A percentile compares a stretch with the other conserved stretches of the same genome.
Evolutionary conservation across 2,113 vertebrate genomes (phyloP).

Genomic region (Labeo rohita): DNA sequence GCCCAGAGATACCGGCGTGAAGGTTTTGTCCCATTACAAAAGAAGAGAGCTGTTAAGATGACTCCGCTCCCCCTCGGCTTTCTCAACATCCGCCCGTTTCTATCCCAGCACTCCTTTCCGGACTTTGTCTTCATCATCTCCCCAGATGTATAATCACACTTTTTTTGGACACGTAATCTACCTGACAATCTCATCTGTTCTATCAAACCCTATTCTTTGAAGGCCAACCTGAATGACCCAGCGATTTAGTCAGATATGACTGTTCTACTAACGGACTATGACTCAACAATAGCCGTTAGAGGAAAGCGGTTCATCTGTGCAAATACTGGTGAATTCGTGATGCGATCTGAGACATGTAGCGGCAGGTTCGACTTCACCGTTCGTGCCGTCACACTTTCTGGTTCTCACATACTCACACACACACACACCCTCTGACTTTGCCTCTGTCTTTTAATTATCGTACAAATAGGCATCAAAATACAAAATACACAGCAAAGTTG

Average conservation of each 20-base stretch:
- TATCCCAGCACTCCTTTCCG: constrained; percentile 46
- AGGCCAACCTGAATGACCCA: background rate
- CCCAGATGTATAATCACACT: background rate
- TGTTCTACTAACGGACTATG: constrained; percentile 27
- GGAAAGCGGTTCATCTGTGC: constrained; percentile 42
- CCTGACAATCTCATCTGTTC: background rate
- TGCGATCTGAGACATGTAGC: constrained; percentile 54
- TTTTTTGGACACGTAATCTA: background rate
- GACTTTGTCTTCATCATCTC: constrained; percentile 38
- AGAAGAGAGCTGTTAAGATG: constrained; percentile 76
- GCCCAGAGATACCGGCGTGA: constrained; percentile 71
- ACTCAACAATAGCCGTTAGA: constrained; percentile 42
- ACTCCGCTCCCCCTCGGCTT: constrained; percentile 30
- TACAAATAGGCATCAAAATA: constrained; percentile 55
- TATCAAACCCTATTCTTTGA: background rate
- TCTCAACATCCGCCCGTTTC: constrained; percentile 46
- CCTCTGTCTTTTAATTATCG: constrained; percentile 51
- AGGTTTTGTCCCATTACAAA: constrained; percentile 76
- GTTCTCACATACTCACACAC: constrained; percentile 3
- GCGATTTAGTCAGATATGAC: constrained; percentile 12
- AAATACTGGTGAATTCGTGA: constrained; percentile 55
- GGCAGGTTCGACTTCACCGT: constrained; percentile 41
- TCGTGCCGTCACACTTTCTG: background rate
- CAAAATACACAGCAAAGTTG: constrained; percentile 56
- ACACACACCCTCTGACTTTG: constrained; percentile 26